Evolutionary conservation across 2,888 invertebrate species (phyloP), one percentile per base, ranked within the genome.

Genomic region (Pollenia amentaria): DNA sequence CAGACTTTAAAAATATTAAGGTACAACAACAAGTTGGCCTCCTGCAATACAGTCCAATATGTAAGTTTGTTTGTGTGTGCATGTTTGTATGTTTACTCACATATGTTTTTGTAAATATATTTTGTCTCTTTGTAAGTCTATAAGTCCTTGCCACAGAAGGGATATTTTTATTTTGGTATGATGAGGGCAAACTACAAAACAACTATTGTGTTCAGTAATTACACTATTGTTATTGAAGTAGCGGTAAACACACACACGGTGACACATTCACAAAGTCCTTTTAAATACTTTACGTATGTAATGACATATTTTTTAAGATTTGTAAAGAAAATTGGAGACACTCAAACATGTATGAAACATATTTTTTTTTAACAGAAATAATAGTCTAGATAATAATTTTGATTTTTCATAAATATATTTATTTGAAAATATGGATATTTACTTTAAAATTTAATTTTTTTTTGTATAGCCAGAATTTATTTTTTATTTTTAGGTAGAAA

Each of bases 161-260:
- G 72, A 29, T 65, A 73, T 57, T 16, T 79, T 44, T 38, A 44
- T 69, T 64, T 29, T 21, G 14, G 48, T 16, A 14, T 65, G 70
- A 64, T 48, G 46, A 44, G 67, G 38, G 16, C 55, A 62, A 51
- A 75, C 14, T 42, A 42, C 38, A 60, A 67, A 60, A 67, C 62
- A 75, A 84, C 86, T 86, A 86, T 87, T 87, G 87, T 87, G 48
- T 55, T 72, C 87, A 40, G 77, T 87, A 87, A 87, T 87, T 87
- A 87, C 87, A 77, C 84, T 87, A 87, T 87, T 87, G 87, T 87
- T 87, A 51, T 77, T 73, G 69, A 79, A 83, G 83, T 83, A 64
- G 60, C 6, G 29, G 29, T 53, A 42, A 65, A 67, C 51, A 53
- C 60, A 48, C 67, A n/a, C 40, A 12, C 70, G 14, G 51, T 16